Evolutionary conservation across 2,888 invertebrate genomes (phyloP).

Genomic region (Keiferia lycopersicella): DNA sequence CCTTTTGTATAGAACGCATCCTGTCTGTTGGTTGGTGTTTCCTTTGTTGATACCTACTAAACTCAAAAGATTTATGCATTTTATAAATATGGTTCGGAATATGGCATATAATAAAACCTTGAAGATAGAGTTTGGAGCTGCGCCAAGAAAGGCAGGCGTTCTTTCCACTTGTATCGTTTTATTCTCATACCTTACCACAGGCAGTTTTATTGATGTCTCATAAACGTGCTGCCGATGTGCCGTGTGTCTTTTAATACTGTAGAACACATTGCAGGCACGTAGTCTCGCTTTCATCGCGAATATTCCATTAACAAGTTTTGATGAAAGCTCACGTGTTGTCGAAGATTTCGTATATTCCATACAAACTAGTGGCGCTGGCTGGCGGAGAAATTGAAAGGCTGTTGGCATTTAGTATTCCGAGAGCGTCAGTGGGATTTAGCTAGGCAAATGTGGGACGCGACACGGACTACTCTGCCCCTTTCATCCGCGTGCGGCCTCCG

Average conservation of each 20-base stretch:
- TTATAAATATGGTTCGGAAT: slow-evolving; percentile 8
- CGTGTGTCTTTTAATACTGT: slow-evolving; percentile 1
- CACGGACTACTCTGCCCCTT: slow-evolving; percentile 61
- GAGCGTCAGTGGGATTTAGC: slow-evolving; percentile 65
- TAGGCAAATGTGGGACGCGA: slow-evolving; percentile 68
- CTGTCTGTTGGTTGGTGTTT: background rate
- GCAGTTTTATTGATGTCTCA: slow-evolving; percentile 24
- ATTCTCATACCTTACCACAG: slow-evolving; percentile 3
- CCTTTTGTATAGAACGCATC: background rate
- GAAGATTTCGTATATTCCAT: slow-evolving; percentile 45
- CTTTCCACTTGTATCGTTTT: slow-evolving; percentile 19
- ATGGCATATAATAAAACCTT: slow-evolving; percentile 12
- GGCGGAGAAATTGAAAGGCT: slow-evolving; percentile 64
- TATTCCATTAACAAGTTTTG: slow-evolving; percentile 38
- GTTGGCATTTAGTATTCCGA: slow-evolving; percentile 68
- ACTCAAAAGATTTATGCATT: background rate
- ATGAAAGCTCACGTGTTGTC: slow-evolving; percentile 38
- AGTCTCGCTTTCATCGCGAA: background rate
- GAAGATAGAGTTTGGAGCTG: slow-evolving; percentile 25
- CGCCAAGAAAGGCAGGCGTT: slow-evolving; percentile 22
- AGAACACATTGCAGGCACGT: background rate
- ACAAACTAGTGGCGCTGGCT: slow-evolving; percentile 49
- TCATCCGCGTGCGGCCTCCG: slow-evolving; percentile 46
- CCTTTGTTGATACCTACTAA: background rate
- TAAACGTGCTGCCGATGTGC: slow-evolving; percentile 13